A percentile compares a stretch with the other conserved stretches of the same genome.
These are phyloP conservation scores for Hanleya hanleyi DNA, from an alignment of 2,888 invertebrate species.

Conservation along the genomic window DNA sequence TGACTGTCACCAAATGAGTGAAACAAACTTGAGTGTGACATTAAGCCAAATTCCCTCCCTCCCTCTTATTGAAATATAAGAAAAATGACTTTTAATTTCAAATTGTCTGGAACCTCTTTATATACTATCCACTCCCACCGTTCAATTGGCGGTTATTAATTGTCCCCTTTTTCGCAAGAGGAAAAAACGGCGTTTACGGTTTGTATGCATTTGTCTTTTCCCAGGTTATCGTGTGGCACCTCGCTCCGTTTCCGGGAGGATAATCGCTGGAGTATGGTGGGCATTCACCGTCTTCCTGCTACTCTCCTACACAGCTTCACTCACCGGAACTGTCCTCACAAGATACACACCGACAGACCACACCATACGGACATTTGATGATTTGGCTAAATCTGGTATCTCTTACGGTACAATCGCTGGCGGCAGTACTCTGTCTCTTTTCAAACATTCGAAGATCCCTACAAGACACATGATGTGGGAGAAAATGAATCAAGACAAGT, in stretches of 20 bases:
- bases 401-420: not conserved
- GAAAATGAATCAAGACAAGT: slow-evolving; percentile 8
- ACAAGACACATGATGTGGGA: not conserved
- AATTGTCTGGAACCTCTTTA: too few species aligned
- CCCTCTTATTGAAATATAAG: too few species aligned
- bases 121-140: too few species aligned
- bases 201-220: too few species aligned
- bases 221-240: slow-evolving; percentile 41
- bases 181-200: too few species aligned
- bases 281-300: slow-evolving; percentile 41
- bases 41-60: too few species aligned
- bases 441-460: not conserved
- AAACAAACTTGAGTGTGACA: too few species aligned
- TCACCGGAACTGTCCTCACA: slow-evolving; percentile 18
- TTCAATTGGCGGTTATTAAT: too few species aligned
- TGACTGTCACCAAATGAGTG: too few species aligned
- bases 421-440: not conserved
- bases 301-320: slow-evolving; percentile 37
- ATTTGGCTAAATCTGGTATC: not conserved
- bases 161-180: too few species aligned
- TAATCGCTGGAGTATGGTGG: slow-evolving; percentile 45
- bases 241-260: slow-evolving; percentile 41
- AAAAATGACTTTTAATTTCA: too few species aligned
- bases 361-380: not conserved
- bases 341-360: not conserved